Conservation (phyloP, 2,797 vertebrate species). For the Lophotriccus pileatus region DNA sequence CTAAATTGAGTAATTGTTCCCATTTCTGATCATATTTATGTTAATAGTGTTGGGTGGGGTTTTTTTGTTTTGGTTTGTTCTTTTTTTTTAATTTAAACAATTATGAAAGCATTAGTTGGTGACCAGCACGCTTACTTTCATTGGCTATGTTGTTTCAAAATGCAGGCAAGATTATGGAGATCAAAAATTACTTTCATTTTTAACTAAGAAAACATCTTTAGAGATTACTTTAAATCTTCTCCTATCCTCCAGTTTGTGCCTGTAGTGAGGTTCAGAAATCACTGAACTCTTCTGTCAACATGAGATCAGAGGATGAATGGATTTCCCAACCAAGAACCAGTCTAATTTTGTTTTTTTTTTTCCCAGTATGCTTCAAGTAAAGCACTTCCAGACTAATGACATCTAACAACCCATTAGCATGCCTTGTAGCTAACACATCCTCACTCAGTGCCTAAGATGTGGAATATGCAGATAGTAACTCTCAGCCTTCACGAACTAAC, state of each 20-base stretch:
- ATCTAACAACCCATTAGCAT: background rate
- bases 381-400: background rate
- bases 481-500: background rate
- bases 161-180: background rate
- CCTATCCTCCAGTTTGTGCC: background rate
- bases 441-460: background rate
- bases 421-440: background rate
- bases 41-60: background rate
- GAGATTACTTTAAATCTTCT: background rate
- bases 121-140: background rate
- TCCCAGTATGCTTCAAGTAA: background rate
- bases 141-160: background rate
- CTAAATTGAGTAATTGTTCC: background rate
- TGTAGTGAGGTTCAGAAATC: background rate
- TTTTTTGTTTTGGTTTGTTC: background rate
- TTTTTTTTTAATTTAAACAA: background rate
- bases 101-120: background rate
- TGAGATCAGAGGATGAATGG: background rate
- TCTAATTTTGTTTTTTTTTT: background rate
- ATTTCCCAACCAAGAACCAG: background rate
- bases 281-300: background rate
- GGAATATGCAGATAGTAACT: fast-evolving
- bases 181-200: background rate
- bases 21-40: background rate
- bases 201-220: background rate